Percentiles rank a stretch among this genome's conserved stretches.
Conservation (phyloP, 2,888 invertebrate genomes). For the Mythimna lalbum region DNA sequence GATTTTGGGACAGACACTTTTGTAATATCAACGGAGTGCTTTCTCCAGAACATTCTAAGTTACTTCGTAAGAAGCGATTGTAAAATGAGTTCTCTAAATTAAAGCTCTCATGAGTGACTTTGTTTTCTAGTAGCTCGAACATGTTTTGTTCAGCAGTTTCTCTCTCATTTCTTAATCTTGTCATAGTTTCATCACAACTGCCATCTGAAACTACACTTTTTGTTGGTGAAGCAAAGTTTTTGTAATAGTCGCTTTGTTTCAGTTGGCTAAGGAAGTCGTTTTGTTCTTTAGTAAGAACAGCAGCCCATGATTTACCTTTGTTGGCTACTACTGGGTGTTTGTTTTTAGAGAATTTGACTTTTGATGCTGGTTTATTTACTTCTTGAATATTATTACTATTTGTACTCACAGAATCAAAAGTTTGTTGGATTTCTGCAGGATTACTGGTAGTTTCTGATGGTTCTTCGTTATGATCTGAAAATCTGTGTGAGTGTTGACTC, state of each 20-base stretch:
- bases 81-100: slow-evolving; percentile 93
- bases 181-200: slow-evolving; percentile 79
- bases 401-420: slow-evolving; percentile 12
- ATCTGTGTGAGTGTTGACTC: slow-evolving; percentile 5
- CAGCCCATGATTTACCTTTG: slow-evolving; percentile 86
- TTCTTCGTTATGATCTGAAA: slow-evolving; percentile 18
- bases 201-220: slow-evolving; percentile 82
- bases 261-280: slow-evolving; percentile 84
- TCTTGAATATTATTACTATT: slow-evolving; percentile 16
- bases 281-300: slow-evolving; percentile 85
- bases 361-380: slow-evolving; percentile 47
- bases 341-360: slow-evolving; percentile 73
- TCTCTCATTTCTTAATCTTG: slow-evolving; percentile 77
- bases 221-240: slow-evolving; percentile 84
- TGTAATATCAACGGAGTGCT: slow-evolving; percentile 85
- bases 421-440: slow-evolving; percentile 18
- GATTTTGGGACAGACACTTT: slow-evolving; percentile 81
- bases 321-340: slow-evolving; percentile 84
- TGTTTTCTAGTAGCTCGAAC: slow-evolving; percentile 95
- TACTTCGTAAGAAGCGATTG: slow-evolving; percentile 85
- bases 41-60: slow-evolving; percentile 82
- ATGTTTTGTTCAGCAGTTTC: slow-evolving; percentile 93
- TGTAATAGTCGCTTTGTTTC: slow-evolving; percentile 86
- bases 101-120: slow-evolving; percentile 93
- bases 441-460: neutral